Conservation (phyloP, 2,797 vertebrate species). For the Enoplosus armatus region DNA sequence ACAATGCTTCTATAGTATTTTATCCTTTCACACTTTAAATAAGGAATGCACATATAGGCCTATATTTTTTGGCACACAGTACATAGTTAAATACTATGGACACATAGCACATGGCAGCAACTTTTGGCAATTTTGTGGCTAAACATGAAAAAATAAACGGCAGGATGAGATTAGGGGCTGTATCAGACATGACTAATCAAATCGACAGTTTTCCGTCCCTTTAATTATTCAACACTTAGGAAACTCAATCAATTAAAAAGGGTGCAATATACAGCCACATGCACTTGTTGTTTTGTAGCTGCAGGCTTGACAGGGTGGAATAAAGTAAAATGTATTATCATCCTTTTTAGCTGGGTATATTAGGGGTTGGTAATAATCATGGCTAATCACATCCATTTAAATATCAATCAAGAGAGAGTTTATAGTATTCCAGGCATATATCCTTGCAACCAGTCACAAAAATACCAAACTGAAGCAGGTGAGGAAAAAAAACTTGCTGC, state of each 20-base stretch:
- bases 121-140: background rate
- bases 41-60: background rate
- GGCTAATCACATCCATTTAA: too few species aligned
- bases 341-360: background rate
- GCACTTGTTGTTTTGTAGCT: background rate
- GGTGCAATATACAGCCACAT: background rate
- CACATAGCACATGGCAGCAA: background rate
- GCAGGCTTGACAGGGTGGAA: background rate
- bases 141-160: background rate
- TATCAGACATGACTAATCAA: slow-evolving; percentile 2
- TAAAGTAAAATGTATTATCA: background rate
- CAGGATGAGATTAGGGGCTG: background rate
- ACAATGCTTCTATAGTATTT: background rate
- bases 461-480: background rate
- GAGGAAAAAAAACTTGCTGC: background rate
- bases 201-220: background rate
- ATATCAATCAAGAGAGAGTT: background rate
- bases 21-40: background rate
- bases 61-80: background rate
- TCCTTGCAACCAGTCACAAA: background rate
- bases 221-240: background rate
- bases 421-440: background rate
- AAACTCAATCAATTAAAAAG: background rate
- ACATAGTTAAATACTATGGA: background rate
- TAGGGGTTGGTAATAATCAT: background rate